These are phyloP conservation scores for Dolomedes plantarius DNA, from an alignment of 2,888 invertebrate genomes.

Conservation along the genomic window DNA sequence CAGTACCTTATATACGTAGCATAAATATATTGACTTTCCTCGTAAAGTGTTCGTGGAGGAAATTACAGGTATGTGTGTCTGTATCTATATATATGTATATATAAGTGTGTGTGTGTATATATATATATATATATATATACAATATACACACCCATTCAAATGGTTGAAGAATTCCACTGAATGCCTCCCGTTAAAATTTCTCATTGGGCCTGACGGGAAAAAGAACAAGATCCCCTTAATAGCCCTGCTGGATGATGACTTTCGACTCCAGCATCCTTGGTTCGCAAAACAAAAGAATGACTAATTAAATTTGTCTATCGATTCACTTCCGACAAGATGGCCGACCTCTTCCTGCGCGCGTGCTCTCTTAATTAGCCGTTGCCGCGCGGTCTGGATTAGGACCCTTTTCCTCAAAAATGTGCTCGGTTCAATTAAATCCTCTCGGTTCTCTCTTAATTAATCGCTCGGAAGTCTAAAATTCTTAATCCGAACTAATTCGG, in stretches of 20 bases:
- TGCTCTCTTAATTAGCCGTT: conserved; percentile 15
- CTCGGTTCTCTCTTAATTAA: conserved; percentile 26
- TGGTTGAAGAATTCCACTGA: too few species aligned
- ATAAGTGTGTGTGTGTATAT: too few species aligned
- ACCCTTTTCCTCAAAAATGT: background rate
- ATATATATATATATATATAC: too few species aligned
- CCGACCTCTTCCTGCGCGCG: background rate
- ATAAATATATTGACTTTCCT: too few species aligned
- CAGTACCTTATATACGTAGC: too few species aligned
- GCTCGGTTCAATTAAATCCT: conserved; percentile 25
- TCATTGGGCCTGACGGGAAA: background rate
- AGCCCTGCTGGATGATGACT: background rate
- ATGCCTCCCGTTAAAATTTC: too few species aligned
- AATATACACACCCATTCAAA: too few species aligned
- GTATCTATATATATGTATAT: too few species aligned
- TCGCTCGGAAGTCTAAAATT: conserved; percentile 15
- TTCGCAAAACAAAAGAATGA: conserved; percentile 13
- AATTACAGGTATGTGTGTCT: too few species aligned
- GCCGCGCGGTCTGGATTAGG: background rate
- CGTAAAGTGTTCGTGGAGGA: too few species aligned
- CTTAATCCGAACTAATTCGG: conserved; percentile 28
- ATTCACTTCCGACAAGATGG: conserved; percentile 13
- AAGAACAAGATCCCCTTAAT: background rate
- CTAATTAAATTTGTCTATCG: conserved; percentile 12
- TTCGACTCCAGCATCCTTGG: background rate